Evolutionary conservation across 2,888 invertebrate species (phyloP).

Genomic region (Melanostoma mellinum): DNA sequence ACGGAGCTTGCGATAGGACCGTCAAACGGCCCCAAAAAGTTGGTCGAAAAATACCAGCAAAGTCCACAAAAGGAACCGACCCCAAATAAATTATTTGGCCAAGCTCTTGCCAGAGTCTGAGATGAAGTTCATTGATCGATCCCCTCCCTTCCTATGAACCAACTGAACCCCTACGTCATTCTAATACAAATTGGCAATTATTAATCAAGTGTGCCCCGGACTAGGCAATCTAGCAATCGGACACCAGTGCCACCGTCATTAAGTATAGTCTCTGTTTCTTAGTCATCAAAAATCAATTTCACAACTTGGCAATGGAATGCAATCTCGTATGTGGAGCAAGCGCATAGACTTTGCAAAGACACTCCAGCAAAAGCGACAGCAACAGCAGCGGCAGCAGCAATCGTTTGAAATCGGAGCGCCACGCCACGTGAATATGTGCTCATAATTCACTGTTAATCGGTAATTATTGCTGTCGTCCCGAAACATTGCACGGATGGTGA

Average conservation of each 20-base stretch:
- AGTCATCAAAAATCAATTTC: slow-evolving; percentile 72
- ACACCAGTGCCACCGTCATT: slow-evolving; percentile 66
- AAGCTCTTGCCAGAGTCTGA: slow-evolving; percentile 56
- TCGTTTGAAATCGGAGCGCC: slow-evolving; percentile 63
- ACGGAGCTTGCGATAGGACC: slow-evolving; percentile 32
- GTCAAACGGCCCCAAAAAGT: slow-evolving; percentile 48
- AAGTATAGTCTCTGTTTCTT: slow-evolving; percentile 56
- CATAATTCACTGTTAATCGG: slow-evolving; percentile 72
- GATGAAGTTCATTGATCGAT: slow-evolving; percentile 60
- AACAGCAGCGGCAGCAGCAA: not conserved
- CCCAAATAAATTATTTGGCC: slow-evolving; percentile 62
- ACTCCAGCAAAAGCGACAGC: not conserved
- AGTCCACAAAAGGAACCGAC: slow-evolving; percentile 67
- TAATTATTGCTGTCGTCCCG: slow-evolving; percentile 71
- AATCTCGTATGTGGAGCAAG: slow-evolving; percentile 66
- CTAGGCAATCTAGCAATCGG: slow-evolving; percentile 70
- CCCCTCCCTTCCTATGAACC: not conserved
- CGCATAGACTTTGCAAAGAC: slow-evolving; percentile 12
- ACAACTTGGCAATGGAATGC: slow-evolving; percentile 54
- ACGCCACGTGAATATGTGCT: slow-evolving; percentile 66
- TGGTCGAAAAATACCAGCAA: slow-evolving; percentile 32
- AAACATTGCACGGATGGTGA: slow-evolving; percentile 47
- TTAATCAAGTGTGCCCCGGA: slow-evolving; percentile 69
- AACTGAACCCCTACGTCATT: not conserved
- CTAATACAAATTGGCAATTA: slow-evolving; percentile 68